Conservation (phyloP, 1,140 invertebrate species). For the Philopotamus ludificatus region DNA sequence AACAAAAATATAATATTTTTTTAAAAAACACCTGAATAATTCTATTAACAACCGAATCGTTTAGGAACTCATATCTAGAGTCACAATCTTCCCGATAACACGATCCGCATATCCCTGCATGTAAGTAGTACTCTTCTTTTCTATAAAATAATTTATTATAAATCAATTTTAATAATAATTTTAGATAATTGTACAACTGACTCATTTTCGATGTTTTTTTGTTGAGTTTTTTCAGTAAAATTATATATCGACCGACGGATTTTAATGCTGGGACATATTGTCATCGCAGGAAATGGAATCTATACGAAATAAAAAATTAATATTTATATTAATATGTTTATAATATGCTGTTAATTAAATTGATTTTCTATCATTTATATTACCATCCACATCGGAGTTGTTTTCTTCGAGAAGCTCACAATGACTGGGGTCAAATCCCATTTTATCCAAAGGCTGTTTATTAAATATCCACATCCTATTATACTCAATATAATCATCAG, state of each 20-base stretch:
- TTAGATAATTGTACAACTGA: too few species aligned
- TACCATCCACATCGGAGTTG: slow-evolving; percentile 2
- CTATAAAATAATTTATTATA: too few species aligned
- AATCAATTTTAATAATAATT: too few species aligned
- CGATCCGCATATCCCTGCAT: too few species aligned
- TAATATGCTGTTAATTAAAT: background rate
- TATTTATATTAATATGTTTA: background rate
- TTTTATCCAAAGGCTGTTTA: background rate
- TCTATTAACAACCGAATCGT: too few species aligned
- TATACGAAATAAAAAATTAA: too few species aligned
- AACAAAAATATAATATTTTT: too few species aligned
- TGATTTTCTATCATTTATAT: background rate
- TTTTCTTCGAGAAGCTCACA: background rate
- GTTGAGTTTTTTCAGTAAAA: background rate
- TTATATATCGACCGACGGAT: background rate
- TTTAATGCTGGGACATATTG: background rate
- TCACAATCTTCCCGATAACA: too few species aligned
- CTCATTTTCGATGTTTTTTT: too few species aligned
- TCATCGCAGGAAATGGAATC: slow-evolving; percentile 16
- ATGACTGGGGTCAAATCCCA: slow-evolving; percentile 3
- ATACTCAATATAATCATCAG: slow-evolving; percentile 5
- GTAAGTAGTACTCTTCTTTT: too few species aligned
- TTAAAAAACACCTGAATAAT: too few species aligned
- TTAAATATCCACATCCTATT: background rate
- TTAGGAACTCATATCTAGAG: too few species aligned